These are phyloP conservation scores for Saccostrea echinata DNA, from an alignment of 1,140 invertebrate genomes.

Conservation along the genomic window DNA sequence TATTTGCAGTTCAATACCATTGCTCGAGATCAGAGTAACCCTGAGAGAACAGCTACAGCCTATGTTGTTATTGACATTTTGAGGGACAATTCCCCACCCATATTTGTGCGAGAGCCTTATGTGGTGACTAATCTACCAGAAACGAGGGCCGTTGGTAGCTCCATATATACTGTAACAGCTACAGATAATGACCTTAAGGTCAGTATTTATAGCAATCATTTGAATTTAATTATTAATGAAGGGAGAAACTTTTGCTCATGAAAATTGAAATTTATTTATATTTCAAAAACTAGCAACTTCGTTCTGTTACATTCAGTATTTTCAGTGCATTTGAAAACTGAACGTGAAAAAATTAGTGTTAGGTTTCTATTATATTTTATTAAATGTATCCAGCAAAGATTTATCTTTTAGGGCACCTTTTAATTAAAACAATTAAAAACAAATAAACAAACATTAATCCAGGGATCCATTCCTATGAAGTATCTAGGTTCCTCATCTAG, in stretches of 20 bases:
- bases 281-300: too few relatives aligned
- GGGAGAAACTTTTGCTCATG: background rate
- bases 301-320: too few relatives aligned
- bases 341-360: too few relatives aligned
- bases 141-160: background rate
- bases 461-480: too few relatives aligned
- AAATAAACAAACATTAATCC: too few relatives aligned
- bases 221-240: background rate
- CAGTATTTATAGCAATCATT: background rate
- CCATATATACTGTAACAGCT: slow-evolving; percentile 57
- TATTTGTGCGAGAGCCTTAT: slow-evolving; percentile 53
- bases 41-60: slow-evolving; percentile 42
- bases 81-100: slow-evolving; percentile 55
- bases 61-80: slow-evolving; percentile 57
- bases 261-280: too few relatives aligned
- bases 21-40: slow-evolving; percentile 39
- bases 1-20: slow-evolving; percentile 40
- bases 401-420: too few relatives aligned
- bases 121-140: slow-evolving; percentile 28
- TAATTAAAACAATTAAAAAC: too few relatives aligned
- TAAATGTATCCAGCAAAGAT: too few relatives aligned
- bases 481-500: too few relatives aligned
- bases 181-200: slow-evolving; percentile 62
- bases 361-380: too few relatives aligned
- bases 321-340: too few relatives aligned